Evolutionary conservation across 2,888 invertebrate species (phyloP).

Genomic region (Actias luna): DNA sequence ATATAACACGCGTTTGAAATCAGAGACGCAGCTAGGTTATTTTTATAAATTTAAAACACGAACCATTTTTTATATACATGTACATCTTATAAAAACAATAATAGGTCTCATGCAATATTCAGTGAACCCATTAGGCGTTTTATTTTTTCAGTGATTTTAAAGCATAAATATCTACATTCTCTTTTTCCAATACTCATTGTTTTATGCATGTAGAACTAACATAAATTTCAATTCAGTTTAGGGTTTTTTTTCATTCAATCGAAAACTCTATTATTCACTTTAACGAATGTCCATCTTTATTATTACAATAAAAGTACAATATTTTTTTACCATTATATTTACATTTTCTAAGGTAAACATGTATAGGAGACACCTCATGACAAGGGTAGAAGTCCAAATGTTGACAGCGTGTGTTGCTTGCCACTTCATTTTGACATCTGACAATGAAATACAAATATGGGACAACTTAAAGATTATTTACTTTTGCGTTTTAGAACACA

Average conservation of each 20-base stretch:
- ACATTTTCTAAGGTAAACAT: slow-evolving; percentile 36
- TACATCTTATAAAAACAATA: not conserved
- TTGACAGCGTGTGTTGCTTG: slow-evolving; percentile 33
- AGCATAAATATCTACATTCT: not conserved
- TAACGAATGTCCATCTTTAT: slow-evolving; percentile 12
- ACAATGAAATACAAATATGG: slow-evolving; percentile 34
- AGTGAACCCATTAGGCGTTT: not conserved
- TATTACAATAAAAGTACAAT: slow-evolving; percentile 21
- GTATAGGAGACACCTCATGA: slow-evolving; percentile 31
- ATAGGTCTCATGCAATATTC: not conserved
- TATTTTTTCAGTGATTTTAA: not conserved
- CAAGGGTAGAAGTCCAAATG: slow-evolving; percentile 42
- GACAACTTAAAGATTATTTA: slow-evolving; percentile 1
- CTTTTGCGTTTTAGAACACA: not conserved
- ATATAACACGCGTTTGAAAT: no score
- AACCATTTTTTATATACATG: no score
- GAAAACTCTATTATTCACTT: not conserved
- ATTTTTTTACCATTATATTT: slow-evolving; percentile 29
- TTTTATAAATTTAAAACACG: no score
- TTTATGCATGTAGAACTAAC: not conserved
- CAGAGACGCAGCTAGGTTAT: no score
- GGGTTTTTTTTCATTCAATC: not conserved
- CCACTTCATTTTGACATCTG: slow-evolving; percentile 41
- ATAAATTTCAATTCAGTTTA: slow-evolving; percentile 3
- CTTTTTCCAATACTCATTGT: not conserved